A percentile compares a stretch with the other conserved stretches of the same genome.
Evolutionary conservation across 64 coral and sea anemone species (phyloP).

Genomic region (Stichodactyla helianthus): DNA sequence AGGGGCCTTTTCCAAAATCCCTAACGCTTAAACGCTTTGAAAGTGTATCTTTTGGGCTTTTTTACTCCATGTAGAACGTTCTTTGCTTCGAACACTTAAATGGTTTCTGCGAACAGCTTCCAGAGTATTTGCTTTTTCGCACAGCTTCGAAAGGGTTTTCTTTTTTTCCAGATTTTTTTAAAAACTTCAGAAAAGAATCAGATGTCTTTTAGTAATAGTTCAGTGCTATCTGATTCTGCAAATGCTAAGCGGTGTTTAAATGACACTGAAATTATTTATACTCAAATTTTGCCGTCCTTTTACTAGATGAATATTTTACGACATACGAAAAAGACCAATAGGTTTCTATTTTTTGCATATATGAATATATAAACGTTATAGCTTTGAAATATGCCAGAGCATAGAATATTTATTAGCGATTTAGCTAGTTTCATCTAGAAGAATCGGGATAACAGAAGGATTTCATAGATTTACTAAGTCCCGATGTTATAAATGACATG

Average conservation of each 20-base stretch:
- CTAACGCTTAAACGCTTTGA: too few species aligned
- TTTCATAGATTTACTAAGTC: background rate
- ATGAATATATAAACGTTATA: background rate
- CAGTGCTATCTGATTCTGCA: background rate
- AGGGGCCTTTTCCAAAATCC: background rate
- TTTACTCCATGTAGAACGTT: background rate
- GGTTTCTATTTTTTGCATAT: background rate
- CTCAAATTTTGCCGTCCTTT: background rate
- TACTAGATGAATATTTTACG: constrained; percentile 16
- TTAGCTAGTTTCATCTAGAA: background rate
- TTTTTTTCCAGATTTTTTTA: background rate
- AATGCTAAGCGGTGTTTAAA: background rate
- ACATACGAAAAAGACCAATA: background rate
- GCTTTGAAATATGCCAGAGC: background rate
- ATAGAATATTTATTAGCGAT: background rate
- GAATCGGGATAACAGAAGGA: background rate
- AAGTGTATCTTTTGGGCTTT: too few species aligned
- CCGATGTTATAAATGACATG: background rate
- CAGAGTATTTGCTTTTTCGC: background rate
- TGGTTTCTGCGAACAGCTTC: background rate
- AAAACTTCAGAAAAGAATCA: background rate
- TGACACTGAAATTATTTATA: background rate
- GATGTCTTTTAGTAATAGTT: background rate
- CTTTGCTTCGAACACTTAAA: background rate
- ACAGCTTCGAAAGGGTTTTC: background rate